These are phyloP conservation scores for Labroides dimidiatus DNA, from an alignment of 2,797 vertebrate genomes.

Conservation along the genomic window DNA sequence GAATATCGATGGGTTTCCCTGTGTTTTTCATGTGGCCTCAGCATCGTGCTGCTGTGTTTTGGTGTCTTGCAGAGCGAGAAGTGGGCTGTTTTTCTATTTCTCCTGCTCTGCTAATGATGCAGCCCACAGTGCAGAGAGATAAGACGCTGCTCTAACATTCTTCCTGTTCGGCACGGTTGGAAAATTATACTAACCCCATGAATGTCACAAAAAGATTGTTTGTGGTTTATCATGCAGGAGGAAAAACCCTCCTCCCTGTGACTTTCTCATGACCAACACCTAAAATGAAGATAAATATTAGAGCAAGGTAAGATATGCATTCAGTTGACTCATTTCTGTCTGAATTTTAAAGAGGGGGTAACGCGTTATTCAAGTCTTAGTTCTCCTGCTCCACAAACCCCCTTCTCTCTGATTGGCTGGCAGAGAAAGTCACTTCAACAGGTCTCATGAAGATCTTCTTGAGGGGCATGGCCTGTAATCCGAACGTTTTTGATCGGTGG, in stretches of 20 bases:
- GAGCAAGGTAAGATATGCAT: background rate
- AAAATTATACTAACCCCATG: slow-evolving; percentile 10
- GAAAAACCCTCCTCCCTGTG: background rate
- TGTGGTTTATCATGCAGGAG: background rate
- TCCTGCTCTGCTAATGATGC: slow-evolving; percentile 47
- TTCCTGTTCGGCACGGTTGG: slow-evolving; percentile 15
- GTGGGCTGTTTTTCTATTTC: slow-evolving; percentile 41
- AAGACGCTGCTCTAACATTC: slow-evolving; percentile 11
- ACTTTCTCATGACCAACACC: background rate
- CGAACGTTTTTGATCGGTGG: no score
- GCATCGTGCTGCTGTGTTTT: slow-evolving; percentile 39
- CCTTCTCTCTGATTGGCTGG: no score
- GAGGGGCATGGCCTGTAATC: no score
- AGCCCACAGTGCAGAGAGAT: slow-evolving; percentile 34
- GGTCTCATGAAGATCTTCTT: no score
- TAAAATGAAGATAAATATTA: background rate
- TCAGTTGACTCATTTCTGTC: no score
- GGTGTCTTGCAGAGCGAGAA: slow-evolving; percentile 35
- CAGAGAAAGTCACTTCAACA: no score
- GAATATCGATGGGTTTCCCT: slow-evolving; percentile 9
- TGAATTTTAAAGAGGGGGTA: no score
- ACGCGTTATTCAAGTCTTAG: no score
- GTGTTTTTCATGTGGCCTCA: background rate
- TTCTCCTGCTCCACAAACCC: no score
- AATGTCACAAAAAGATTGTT: slow-evolving; percentile 7